Evolutionary conservation across 2,888 invertebrate genomes (phyloP).

Genomic region (Pegoplata infirma): DNA sequence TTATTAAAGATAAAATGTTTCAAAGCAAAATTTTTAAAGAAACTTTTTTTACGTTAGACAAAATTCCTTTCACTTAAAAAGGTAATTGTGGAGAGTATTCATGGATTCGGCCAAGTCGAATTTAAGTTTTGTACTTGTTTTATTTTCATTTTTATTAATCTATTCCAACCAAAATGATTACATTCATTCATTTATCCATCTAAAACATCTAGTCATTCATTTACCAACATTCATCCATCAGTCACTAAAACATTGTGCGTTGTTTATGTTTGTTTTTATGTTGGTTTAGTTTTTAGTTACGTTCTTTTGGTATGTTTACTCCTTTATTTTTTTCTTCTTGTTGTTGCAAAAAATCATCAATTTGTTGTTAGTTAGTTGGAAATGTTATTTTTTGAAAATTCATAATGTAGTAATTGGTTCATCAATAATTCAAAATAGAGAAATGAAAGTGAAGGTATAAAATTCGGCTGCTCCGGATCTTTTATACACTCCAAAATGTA

Average conservation of each 20-base stretch:
- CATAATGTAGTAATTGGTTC: background rate
- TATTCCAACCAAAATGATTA: constrained; percentile 51
- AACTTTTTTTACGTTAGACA: no score
- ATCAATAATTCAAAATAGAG: no score
- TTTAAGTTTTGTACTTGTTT: no score
- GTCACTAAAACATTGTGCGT: constrained; percentile 62
- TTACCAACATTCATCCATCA: constrained; percentile 60
- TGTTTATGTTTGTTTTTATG: constrained; percentile 1
- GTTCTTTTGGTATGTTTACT: background rate
- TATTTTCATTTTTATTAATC: constrained; percentile 40
- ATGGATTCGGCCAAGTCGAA: no score
- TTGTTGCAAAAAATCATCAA: constrained; percentile 12
- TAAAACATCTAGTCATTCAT: constrained; percentile 50
- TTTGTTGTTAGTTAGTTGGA: constrained; percentile 16
- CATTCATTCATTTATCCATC: constrained; percentile 50
- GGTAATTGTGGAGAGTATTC: no score
- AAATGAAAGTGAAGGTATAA: no score
- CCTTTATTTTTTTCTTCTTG: background rate
- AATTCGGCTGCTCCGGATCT: no score
- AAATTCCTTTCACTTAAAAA: no score
- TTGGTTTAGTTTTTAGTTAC: background rate
- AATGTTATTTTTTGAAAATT: background rate
- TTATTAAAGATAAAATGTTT: no score
- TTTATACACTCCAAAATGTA: no score
- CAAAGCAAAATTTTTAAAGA: no score